Evolutionary conservation across 53 echinoderm and acorn worm species (phyloP), one percentile per base, ranked within the genome.

Genomic region (Luidia sarsii): DNA sequence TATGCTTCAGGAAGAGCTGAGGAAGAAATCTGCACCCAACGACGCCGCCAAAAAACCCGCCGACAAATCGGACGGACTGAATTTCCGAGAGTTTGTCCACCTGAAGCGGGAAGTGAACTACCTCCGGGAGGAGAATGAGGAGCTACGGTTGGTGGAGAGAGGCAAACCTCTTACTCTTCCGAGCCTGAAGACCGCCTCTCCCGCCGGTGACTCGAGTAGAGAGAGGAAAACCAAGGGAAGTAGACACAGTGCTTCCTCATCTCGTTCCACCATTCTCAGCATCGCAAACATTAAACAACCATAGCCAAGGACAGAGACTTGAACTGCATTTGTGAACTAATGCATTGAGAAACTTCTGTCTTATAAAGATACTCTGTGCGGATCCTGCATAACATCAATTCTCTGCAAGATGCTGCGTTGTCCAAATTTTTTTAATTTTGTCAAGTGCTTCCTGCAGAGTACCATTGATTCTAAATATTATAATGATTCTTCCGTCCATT

Each of bases 81-180:
- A 80, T 20, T 91, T 88, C 67, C 53, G 84, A 39, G 84, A 80
- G 48, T 88, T 87, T 73, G 88, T 91, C 20, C 83, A 80, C 35
- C 88, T 91, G 83, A 91, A 84, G 57, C 83, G 91, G 31, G 91
- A 91, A 33, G 45, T 91, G 49, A 87, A 87, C 71, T 22, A 67
- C 27, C 80, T 91, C 37, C 67, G 75, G 50, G 91, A 91, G 56
- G 91, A 91, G 71, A 91, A 91, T 48, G 88, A 91, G 19, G 61
- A 54, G 19, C 71, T 91, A 37, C 84, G 71, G 28, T 30, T 38
- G n/a, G 41, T 39, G 9, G 79, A 46, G 15, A 68, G 48, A 45
- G 67, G 37, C 60, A 87, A 87, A 45, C 91, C 83, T 9, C 73
- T 79, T 48, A 67, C 87, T 10, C 64, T 91, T 39, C 87, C 91